These are phyloP conservation scores for Numida meleagris DNA, from an alignment of 2,113 vertebrate genomes.

Conservation along the genomic window DNA sequence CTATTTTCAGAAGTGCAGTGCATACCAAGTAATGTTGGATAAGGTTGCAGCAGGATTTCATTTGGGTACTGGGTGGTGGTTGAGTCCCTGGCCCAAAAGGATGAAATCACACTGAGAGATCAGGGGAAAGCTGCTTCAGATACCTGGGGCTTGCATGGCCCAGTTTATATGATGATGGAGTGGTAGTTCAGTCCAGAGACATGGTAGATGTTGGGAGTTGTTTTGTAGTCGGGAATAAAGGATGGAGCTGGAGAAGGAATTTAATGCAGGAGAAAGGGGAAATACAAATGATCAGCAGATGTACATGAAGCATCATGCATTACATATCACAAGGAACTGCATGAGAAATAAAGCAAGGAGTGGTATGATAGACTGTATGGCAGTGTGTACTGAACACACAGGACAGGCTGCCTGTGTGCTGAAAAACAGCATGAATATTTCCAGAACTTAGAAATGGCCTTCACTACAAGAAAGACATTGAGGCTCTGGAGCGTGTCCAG, in stretches of 20 bases:
- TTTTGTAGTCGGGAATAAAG: not conserved
- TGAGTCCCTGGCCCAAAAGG: not conserved
- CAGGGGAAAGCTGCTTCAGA: fast-evolving
- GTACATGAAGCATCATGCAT: fast-evolving
- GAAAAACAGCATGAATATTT: not conserved
- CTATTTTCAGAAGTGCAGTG: constrained; percentile 25
- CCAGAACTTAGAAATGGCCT: not conserved
- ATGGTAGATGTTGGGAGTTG: not conserved
- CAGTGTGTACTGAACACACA: fast-evolving
- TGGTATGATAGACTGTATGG: fast-evolving
- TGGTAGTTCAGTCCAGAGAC: not conserved
- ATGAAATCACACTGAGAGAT: not conserved
- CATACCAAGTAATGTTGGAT: not conserved
- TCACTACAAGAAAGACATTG: too few species aligned
- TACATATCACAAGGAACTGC: fast-evolving
- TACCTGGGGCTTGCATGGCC: not conserved
- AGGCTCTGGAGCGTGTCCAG: too few species aligned
- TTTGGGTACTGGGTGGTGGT: not conserved
- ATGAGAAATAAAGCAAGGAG: not conserved
- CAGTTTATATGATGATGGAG: fast-evolving
- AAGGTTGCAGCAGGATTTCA: not conserved
- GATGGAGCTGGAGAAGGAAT: not conserved
- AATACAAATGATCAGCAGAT: not conserved
- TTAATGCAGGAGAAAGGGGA: not conserved
- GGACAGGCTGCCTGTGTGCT: not conserved